Evolutionary conservation across 2,113 vertebrate species (phyloP), one percentile per base, ranked within the genome.

Genomic region (Aix galericulata): DNA sequence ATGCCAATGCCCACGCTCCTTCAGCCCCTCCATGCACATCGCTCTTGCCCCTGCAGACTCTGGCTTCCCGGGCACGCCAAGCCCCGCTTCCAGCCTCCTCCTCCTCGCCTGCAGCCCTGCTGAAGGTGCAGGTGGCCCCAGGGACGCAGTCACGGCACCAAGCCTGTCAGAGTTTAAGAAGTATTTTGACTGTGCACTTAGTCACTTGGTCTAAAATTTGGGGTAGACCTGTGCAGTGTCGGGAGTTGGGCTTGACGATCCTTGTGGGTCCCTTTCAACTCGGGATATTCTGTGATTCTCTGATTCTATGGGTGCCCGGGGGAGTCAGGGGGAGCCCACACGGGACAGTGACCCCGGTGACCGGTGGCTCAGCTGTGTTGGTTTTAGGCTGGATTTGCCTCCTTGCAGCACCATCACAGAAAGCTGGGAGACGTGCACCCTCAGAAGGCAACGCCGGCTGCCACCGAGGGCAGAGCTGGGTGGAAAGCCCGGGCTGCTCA

Each of bases 311-410:
- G 62, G 31, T 6, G 56, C 11, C 34, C 34, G 27, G 26, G 21
- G 55, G 31, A 46, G n/a, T 6, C 14, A 11, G 21, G 53, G 1
- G 9, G 32, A 77, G 29, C 52, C 52, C 1, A 0, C 1, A 0
- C 0, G 1, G 31, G 11, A 84, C 27, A 55, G 53, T 29, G 27
- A 20, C 4, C 17, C 15, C 0, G 0, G 8, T 8, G n/a, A 71
- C 23, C 1, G 53, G 40, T 8, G 0, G 0, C 68, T 56, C 31
- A 20, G 75, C 34, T 29, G 4, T 11, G 31, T 10, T 26, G 59
- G 23, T 7, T 62, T 81, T 9, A 56, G 59, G 40, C 23, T 73
- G 66, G 29, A 38, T 34, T 44, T 60, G 23, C 20, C 31, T 38
- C 36, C 74, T 2, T 2, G 0, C 1, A 2, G 46, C 17, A 62